Evolutionary conservation across 2,113 vertebrate genomes (phyloP).

Genomic region (Mastomys coucha): DNA sequence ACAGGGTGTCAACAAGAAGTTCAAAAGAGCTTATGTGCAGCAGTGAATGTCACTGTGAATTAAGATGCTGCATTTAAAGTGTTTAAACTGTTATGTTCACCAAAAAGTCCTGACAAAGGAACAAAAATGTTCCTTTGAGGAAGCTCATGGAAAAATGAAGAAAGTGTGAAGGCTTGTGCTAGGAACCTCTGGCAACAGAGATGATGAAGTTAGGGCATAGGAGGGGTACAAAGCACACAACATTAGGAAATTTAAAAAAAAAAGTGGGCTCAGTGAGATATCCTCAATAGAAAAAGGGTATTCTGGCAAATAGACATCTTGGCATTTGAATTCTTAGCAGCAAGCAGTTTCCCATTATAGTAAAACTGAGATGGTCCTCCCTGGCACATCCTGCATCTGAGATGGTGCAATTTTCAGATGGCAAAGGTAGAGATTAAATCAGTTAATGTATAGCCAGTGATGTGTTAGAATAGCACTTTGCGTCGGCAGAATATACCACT

Average conservation of each 20-base stretch:
- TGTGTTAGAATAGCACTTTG: too few relatives aligned
- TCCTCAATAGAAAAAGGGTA: constrained; percentile 27
- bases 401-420: neutral
- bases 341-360: neutral
- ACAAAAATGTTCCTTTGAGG: neutral
- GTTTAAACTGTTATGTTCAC: neutral
- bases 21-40: neutral
- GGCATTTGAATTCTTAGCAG: constrained; percentile 9
- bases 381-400: neutral
- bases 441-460: neutral
- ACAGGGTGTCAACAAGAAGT: neutral
- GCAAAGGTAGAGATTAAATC: neutral
- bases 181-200: neutral
- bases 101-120: neutral
- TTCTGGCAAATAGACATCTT: neutral
- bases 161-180: neutral
- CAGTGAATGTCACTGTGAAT: neutral
- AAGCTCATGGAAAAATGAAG: neutral
- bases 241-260: neutral
- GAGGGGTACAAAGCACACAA: neutral
- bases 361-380: neutral
- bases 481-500: too few relatives aligned
- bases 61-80: neutral
- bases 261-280: neutral
- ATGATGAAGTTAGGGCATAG: neutral